phyloP scores from a whole-genome alignment of 2,797 vertebrate species.

The Helarctos malayanus region DNA sequence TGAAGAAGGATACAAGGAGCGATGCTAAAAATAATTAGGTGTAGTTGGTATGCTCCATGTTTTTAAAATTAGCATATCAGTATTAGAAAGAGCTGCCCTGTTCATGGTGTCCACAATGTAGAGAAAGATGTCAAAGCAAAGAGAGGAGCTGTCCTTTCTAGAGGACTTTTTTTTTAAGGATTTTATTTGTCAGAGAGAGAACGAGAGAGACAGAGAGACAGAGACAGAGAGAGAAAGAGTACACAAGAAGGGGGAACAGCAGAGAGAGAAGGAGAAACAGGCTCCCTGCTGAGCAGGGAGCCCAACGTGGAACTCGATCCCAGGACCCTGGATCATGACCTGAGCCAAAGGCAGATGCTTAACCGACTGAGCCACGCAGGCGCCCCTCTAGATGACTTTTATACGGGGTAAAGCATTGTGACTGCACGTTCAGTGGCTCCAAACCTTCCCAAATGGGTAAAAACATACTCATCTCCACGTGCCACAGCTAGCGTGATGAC shows the following conservation, averaged over 20 bases:
- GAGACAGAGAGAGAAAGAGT: background rate
- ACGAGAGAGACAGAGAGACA: no score
- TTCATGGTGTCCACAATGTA: background rate
- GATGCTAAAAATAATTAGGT: slow-evolving; percentile 63
- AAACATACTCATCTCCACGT: background rate
- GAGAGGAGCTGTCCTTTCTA: background rate
- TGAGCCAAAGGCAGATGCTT: background rate
- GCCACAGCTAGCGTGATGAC: background rate
- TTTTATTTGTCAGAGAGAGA: background rate
- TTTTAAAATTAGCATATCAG: slow-evolving; percentile 51
- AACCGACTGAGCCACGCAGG: background rate
- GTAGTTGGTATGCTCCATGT: background rate
- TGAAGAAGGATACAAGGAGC: slow-evolving; percentile 1
- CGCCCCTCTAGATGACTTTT: background rate
- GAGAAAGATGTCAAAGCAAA: slow-evolving; percentile 31
- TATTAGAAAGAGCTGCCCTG: background rate
- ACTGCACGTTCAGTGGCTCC: background rate
- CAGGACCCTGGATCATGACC: background rate
- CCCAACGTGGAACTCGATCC: fast-evolving
- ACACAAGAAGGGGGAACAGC: no score
- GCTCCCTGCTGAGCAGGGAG: background rate
- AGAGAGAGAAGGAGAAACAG: background rate
- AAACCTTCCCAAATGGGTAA: background rate
- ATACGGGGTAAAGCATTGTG: background rate
- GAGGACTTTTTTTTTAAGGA: background rate